A percentile compares a stretch with the other conserved stretches of the same genome.
Conservation (phyloP, 2,888 invertebrate species). For the Ariolimax columbianus region DNA sequence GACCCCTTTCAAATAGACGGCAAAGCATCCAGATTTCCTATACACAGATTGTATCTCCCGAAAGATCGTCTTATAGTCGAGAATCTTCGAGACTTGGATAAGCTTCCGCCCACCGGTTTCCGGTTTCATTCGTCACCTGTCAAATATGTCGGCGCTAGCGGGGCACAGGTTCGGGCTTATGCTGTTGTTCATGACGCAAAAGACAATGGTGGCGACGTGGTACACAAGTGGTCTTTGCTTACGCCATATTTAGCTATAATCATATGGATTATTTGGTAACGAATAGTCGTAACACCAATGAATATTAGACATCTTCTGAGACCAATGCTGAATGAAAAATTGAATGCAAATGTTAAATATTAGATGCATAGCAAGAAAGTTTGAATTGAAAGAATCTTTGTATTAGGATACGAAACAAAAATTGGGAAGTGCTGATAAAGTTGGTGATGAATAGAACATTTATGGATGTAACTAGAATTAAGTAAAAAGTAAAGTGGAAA, state of each 20-base stretch:
- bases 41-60: conserved; percentile 4
- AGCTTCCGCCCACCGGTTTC: conserved; percentile 39
- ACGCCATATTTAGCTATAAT: background rate
- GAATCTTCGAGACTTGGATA: conserved; percentile 28
- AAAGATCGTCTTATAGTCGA: background rate
- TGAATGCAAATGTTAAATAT: too few relatives aligned
- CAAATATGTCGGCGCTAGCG: conserved; percentile 24
- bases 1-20: conserved; percentile 10
- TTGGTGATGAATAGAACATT: too few relatives aligned
- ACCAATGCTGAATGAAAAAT: too few relatives aligned
- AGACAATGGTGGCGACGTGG: background rate
- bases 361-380: too few relatives aligned
- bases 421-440: too few relatives aligned
- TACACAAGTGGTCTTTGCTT: background rate
- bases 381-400: too few relatives aligned
- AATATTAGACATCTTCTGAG: too few relatives aligned
- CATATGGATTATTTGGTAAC: too few relatives aligned
- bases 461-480: too few relatives aligned
- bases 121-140: conserved; percentile 22
- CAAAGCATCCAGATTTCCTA: background rate
- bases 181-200: background rate
- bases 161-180: conserved; percentile 30
- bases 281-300: too few relatives aligned
- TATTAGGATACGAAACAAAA: too few relatives aligned
- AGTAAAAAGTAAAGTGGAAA: too few relatives aligned